Conservation (phyloP, 2,888 invertebrate genomes). For the Synergus gifuensis region DNA sequence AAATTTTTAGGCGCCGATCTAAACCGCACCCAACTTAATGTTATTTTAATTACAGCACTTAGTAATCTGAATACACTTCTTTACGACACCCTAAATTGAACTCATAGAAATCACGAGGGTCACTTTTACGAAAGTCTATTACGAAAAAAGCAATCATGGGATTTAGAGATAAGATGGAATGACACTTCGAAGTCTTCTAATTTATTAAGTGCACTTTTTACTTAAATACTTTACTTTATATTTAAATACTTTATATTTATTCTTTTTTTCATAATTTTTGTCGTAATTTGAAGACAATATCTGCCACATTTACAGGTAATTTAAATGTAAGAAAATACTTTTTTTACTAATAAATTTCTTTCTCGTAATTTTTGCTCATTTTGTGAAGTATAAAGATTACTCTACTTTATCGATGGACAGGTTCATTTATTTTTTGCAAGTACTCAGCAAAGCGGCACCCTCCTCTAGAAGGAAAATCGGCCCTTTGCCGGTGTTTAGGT, state of each 20-base stretch:
- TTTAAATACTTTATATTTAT: not conserved
- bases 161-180: not conserved
- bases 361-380: not conserved
- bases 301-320: not conserved
- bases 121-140: not conserved
- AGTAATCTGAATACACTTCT: slow-evolving; percentile 14
- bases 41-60: slow-evolving; percentile 31
- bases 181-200: not conserved
- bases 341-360: no score
- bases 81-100: not conserved
- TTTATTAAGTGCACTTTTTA: no score
- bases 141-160: not conserved
- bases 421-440: slow-evolving; percentile 52
- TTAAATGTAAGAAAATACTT: not conserved
- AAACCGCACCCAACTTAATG: slow-evolving; percentile 30
- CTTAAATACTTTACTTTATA: not conserved
- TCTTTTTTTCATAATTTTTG: not conserved
- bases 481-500: slow-evolving; percentile 42
- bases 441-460: slow-evolving; percentile 49
- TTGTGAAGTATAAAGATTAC: not conserved
- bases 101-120: slow-evolving; percentile 12
- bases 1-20: not conserved
- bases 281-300: not conserved
- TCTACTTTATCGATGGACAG: slow-evolving; percentile 41
- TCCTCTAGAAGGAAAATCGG: slow-evolving; percentile 45